Percentiles rank a stretch among this genome's conserved stretches.
Conservation (phyloP, 2,797 vertebrate genomes). For the Ctenopoma kingsleyae region DNA sequence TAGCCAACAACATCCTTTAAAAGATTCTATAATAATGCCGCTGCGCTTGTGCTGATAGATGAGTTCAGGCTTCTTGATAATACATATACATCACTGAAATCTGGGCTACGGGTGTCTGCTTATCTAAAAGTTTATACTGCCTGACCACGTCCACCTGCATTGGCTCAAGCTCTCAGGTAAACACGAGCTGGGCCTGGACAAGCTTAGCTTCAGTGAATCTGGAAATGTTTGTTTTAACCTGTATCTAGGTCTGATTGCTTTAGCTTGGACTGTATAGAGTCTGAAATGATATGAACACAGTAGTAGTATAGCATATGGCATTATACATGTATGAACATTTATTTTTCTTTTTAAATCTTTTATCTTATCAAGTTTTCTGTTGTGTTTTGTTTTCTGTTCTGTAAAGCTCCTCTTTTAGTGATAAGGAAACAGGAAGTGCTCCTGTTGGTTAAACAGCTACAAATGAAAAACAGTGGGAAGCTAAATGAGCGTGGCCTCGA, state of each 20-base stretch:
- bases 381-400: background rate
- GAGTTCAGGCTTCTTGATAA: slow-evolving; percentile 23
- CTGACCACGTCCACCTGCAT: slow-evolving; percentile 53
- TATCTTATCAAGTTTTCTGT: background rate
- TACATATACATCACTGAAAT: slow-evolving; percentile 27
- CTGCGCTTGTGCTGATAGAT: slow-evolving; percentile 21
- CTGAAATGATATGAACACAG: background rate
- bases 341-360: too few relatives aligned
- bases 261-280: background rate
- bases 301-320: background rate
- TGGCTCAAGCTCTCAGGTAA: slow-evolving; percentile 52
- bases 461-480: slow-evolving; percentile 44
- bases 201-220: slow-evolving; percentile 23
- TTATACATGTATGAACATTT: background rate
- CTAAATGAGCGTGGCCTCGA: slow-evolving; percentile 15
- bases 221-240: slow-evolving; percentile 25
- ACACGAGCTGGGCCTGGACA: slow-evolving; percentile 45
- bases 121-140: slow-evolving; percentile 36
- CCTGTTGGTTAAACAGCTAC: slow-evolving; percentile 38
- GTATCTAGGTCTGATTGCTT: slow-evolving; percentile 15
- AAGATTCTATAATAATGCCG: background rate
- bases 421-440: slow-evolving; percentile 52
- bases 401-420: slow-evolving; percentile 3
- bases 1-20: slow-evolving; percentile 2
- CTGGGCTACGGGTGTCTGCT: slow-evolving; percentile 27